Base-by-base conservation (phyloP, 2,113 vertebrate genomes). In the Amia ocellicauda region DNA sequence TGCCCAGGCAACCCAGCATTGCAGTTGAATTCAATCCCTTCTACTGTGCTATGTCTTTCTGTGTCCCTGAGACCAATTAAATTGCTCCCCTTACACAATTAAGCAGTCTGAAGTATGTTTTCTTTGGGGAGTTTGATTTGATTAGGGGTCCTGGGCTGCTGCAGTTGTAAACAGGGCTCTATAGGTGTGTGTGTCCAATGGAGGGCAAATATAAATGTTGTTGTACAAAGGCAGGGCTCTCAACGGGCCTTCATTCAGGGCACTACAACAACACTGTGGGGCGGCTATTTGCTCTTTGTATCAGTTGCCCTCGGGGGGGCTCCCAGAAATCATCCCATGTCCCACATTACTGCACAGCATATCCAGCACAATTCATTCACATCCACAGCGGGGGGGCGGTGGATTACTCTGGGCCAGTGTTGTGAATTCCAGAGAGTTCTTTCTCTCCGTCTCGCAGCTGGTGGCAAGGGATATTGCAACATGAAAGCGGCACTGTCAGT, bases 391-490 rank as follows among this genome's bases (percentile, higher is more conserved):
- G 87, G 84, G 55, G 17, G 61, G 69, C 80, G 7, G 31, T 66
- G 85, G 73, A 84, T 85, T 85, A 85, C 83, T 75, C 71, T 63
- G 75, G 47, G 78, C 81, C 81, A 79, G 80, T 77, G 86, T 74
- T 74, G 79, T 65, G 78, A 82, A 86, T 88, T 83, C 85, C 83
- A 76, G 75, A 74, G 58, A 17, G 67, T 72, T 71, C 81, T 68
- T 66, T 73, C 83, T 71, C 55, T 62, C 24, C 69, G 58, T 31
- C 41, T 78, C 80, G 20, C 81, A 80, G 83, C 82, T 69, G 83
- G 79, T 63, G 81, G 73, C 10, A 51, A 1, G 72, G 74, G 83
- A 72, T 76, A 16, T 51, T 61, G 81, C 84, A 76, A 75, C 85
- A 86, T 83, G 79, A 85, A 86, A 88, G 83, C 70, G 5, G 64